Percentiles rank a stretch among this genome's conserved stretches.
phyloP scores from a whole-genome alignment of 2,113 vertebrate genomes.

The Cranoglanis bouderius region DNA sequence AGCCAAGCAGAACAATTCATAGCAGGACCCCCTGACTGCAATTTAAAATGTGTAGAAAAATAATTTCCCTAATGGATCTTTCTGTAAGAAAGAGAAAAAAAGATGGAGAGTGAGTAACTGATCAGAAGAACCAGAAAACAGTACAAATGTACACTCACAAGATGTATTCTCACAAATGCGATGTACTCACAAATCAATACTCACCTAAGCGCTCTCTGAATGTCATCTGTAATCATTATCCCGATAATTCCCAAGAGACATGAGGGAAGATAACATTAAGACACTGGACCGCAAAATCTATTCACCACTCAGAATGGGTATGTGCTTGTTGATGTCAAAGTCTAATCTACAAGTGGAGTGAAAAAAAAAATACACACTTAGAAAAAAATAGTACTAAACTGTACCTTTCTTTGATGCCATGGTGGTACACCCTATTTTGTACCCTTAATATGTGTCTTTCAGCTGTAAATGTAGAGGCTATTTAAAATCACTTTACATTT shows the following conservation, averaged over 20 bases:
- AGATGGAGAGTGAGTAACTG: background rate
- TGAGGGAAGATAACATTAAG: background rate
- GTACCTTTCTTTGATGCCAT: background rate
- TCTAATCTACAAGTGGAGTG: slow-evolving; percentile 29
- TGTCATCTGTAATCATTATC: slow-evolving; percentile 19
- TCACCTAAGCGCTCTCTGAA: slow-evolving; percentile 24
- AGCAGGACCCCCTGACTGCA: slow-evolving; percentile 17
- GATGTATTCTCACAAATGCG: background rate
- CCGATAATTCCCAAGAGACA: background rate
- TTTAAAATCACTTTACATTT: too few relatives aligned
- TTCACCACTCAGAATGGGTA: background rate
- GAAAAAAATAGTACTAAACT: background rate
- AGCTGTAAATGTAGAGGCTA: background rate
- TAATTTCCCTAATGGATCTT: slow-evolving; percentile 75
- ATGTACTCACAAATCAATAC: background rate
- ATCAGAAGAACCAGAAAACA: background rate
- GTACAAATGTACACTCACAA: background rate
- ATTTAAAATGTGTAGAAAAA: slow-evolving; percentile 64
- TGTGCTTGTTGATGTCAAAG: slow-evolving; percentile 20
- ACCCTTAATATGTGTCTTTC: background rate
- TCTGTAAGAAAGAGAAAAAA: slow-evolving; percentile 21
- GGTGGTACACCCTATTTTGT: background rate
- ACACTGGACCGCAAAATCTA: background rate
- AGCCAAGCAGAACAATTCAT: slow-evolving; percentile 28
- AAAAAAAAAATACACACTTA: background rate